Percentiles rank a stretch among this genome's conserved stretches.
Conservation (phyloP, 2,113 vertebrate species). For the Desmodus rotundus region DNA sequence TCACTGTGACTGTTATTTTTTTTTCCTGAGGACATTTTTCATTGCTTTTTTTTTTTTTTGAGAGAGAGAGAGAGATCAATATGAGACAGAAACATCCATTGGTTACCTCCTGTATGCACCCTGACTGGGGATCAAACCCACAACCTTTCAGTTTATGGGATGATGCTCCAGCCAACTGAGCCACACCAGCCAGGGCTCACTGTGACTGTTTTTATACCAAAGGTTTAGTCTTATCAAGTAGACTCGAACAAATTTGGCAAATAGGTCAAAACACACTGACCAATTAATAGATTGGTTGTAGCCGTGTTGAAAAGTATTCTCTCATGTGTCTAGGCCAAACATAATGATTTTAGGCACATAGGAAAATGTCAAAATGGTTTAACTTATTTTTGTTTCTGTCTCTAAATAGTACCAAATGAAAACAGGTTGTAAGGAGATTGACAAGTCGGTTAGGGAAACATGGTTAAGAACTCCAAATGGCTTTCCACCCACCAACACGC, state of each 20-base stretch:
- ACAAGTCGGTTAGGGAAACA: background rate
- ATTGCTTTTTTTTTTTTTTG: too few relatives aligned
- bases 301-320: background rate
- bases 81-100: too few relatives aligned
- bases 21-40: too few relatives aligned
- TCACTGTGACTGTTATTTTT: background rate
- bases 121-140: too few relatives aligned
- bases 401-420: background rate
- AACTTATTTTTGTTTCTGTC: constrained; percentile 7
- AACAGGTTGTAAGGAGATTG: background rate
- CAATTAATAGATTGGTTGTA: background rate
- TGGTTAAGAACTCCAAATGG: background rate
- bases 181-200: too few relatives aligned
- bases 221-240: background rate
- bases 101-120: too few relatives aligned
- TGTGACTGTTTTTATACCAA: background rate
- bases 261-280: background rate
- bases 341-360: background rate
- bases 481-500: background rate
- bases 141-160: too few relatives aligned
- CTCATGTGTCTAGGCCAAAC: background rate
- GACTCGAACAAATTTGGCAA: background rate
- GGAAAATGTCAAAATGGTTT: background rate
- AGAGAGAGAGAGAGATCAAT: too few relatives aligned
- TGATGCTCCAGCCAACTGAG: too few relatives aligned